These are phyloP conservation scores for Leptinotarsa lineolata DNA, from an alignment of 1,140 invertebrate genomes.

Conservation along the genomic window DNA sequence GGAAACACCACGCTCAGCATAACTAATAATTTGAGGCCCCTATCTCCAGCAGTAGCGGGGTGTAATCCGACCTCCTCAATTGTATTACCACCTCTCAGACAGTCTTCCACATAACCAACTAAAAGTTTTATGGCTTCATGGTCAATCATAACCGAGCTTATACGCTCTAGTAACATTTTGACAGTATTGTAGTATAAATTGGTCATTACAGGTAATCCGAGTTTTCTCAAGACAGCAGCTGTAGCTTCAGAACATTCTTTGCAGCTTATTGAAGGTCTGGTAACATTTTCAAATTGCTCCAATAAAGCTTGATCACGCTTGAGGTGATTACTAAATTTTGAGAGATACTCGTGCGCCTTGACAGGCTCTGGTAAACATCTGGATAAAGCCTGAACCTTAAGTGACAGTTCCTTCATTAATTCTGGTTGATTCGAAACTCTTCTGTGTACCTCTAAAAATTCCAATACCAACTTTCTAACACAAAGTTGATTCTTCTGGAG, in stretches of 20 bases:
- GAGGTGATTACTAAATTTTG: slow-evolving; percentile 84
- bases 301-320: slow-evolving; percentile 77
- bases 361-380: slow-evolving; percentile 88
- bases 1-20: slow-evolving; percentile 90
- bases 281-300: slow-evolving; percentile 82
- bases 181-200: slow-evolving; percentile 95
- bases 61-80: slow-evolving; percentile 79
- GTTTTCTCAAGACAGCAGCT: slow-evolving; percentile 85
- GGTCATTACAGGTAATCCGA: slow-evolving; percentile 91
- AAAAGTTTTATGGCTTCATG: slow-evolving; percentile 77
- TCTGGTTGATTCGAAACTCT: slow-evolving; percentile 65
- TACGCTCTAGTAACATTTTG: slow-evolving; percentile 87
- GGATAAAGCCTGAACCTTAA: slow-evolving; percentile 60
- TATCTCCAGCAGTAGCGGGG: slow-evolving; percentile 78
- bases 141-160: slow-evolving; percentile 95
- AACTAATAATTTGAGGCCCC: slow-evolving; percentile 79
- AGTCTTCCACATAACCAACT: slow-evolving; percentile 73
- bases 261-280: slow-evolving; percentile 85
- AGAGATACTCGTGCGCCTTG: slow-evolving; percentile 90
- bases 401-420: slow-evolving; percentile 68
- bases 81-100: slow-evolving; percentile 68
- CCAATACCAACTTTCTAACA: slow-evolving; percentile 80
- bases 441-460: slow-evolving; percentile 82
- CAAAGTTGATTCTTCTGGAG: slow-evolving; percentile 89
- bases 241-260: slow-evolving; percentile 86